Percentiles rank a stretch among this genome's conserved stretches.
phyloP scores from a whole-genome alignment of 2,113 vertebrate species.

The Oncorhynchus keta region DNA sequence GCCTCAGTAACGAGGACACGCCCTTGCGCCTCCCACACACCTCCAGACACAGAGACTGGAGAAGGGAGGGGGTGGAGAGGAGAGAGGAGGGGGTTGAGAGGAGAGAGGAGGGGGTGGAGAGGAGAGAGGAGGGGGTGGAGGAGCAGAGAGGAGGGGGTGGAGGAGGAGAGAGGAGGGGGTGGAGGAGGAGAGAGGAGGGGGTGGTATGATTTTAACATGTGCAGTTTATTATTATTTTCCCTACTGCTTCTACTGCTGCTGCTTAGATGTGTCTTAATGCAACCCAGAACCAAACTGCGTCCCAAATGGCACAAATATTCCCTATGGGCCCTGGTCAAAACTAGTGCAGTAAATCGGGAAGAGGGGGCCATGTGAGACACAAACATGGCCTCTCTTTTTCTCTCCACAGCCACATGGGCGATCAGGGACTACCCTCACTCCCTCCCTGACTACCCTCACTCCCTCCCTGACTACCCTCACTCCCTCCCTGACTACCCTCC shows the following conservation, averaged over 20 bases:
- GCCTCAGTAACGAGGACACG: conserved; percentile 85
- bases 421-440: neutral
- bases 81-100: no score
- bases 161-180: neutral
- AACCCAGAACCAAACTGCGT: neutral
- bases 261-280: no score
- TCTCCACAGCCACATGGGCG: conserved; percentile 36
- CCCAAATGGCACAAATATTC: no score
- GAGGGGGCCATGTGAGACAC: neutral
- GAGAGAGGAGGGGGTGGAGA: no score
- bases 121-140: neutral
- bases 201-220: conserved; percentile 1
- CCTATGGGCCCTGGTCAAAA: no score
- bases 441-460: neutral
- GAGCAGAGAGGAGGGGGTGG: no score
- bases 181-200: no score
- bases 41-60: conserved; percentile 86
- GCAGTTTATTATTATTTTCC: neutral
- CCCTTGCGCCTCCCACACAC: conserved; percentile 86
- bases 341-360: no score
- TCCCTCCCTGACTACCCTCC: no score
- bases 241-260: no score
- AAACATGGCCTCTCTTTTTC: conserved; percentile 46
- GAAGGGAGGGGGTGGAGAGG: no score
- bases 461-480: no score